Evolutionary conservation across 2,888 invertebrate species (phyloP), one percentile per base, ranked within the genome.

Genomic region (Leptodirus hochenwartii): DNA sequence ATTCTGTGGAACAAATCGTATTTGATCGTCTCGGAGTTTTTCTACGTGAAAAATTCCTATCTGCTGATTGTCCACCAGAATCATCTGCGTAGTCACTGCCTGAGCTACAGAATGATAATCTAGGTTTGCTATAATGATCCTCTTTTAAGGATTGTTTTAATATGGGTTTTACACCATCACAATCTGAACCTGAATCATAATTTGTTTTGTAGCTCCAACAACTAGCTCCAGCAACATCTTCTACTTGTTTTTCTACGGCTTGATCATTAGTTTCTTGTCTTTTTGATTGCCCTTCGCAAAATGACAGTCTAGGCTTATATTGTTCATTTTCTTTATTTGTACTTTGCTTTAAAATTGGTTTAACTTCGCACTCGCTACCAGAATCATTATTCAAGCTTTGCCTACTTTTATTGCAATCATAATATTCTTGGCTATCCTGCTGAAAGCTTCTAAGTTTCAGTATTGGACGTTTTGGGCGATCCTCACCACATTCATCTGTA

Each of bases 391-490:
- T 34, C 14, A 31, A 33, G 23, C 22, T 28, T 17, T 33, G 30
- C 10, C 29, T 13, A 14, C 11, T 27, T 5, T 29, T 31, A 5
- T 13, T 15, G 15, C 14, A 32, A n/a, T 22, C 22, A 15, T 34
- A 17, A n/a, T 16, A 11, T 5, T 33, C 33, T 11, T 34, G 29
- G 12, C 11, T 5, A 5, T 30, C 17, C 60, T 24, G 33, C 28
- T n/a, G 66, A 66, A 17, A 22, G 6, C 17, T 24, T 10, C 72
- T 68, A 26, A 69, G 65, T 51, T 84, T 85, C 24, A 85, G 56
- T 41, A 85, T 85, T 16, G 84, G 79, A 46, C 66, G 70, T 44
- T 67, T 72, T 0, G 74, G 74, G 40, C 68, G 63, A 27, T 76
- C 75, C 41, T 75, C 79, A 9, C 31, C 10, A 27, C 71, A 74